Conservation (phyloP, 2,888 invertebrate genomes). For the Pseudoips prasinana region DNA sequence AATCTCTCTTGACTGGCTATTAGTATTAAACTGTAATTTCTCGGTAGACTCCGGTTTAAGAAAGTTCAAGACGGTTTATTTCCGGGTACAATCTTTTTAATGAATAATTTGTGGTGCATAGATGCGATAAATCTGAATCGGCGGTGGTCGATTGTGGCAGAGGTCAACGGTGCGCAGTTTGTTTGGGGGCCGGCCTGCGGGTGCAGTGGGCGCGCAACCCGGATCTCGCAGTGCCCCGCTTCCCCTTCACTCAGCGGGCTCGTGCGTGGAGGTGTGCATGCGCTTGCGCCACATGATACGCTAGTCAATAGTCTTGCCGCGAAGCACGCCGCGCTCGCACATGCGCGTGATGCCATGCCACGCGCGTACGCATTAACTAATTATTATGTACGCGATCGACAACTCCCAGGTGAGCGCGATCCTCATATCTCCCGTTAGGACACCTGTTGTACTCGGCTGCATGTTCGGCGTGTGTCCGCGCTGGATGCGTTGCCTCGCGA, state of each 20-base stretch:
- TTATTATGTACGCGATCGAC: conserved; percentile 78
- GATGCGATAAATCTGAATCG: too few relatives aligned
- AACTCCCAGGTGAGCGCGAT: conserved; percentile 77
- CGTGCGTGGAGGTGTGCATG: conserved; percentile 64
- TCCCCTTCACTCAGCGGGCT: conserved; percentile 76
- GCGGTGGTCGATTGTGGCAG: conserved; percentile 60
- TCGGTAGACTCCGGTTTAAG: too few relatives aligned
- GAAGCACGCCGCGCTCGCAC: conserved; percentile 63
- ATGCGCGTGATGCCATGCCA: conserved; percentile 59
- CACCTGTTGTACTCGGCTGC: conserved; percentile 30
- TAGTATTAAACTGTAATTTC: too few relatives aligned
- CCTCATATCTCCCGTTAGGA: conserved; percentile 36
- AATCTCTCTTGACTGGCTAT: too few relatives aligned
- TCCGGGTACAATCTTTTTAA: too few relatives aligned
- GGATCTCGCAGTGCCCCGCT: conserved; percentile 77
- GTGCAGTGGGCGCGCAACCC: conserved; percentile 78
- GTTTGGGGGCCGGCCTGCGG: conserved; percentile 59
- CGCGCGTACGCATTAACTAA: conserved; percentile 57
- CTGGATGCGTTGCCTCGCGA: conserved; percentile 39
- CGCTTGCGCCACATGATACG: conserved; percentile 43
- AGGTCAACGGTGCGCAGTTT: conserved; percentile 56
- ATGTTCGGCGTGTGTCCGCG: conserved; percentile 23
- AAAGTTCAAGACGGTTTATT: too few relatives aligned
- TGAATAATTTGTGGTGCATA: too few relatives aligned
- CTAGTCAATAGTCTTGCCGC: conserved; percentile 64